phyloP scores from a whole-genome alignment of 2,797 vertebrate species.

The Eremophila alpestris region DNA sequence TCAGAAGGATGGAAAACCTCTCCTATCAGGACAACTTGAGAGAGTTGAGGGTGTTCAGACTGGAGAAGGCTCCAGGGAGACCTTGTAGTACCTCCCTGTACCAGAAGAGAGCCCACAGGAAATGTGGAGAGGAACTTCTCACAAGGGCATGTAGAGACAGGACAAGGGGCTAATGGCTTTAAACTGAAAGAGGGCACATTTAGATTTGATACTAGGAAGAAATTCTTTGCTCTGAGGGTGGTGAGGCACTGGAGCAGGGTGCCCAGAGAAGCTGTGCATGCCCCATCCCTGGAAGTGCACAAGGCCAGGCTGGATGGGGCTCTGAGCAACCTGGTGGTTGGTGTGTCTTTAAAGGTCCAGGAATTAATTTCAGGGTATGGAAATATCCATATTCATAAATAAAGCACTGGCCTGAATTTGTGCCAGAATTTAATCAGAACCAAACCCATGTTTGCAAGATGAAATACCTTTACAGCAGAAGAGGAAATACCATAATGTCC shows the following conservation, averaged over 20 bases:
- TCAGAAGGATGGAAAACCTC: background rate
- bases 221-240: background rate
- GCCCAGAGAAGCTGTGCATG: background rate
- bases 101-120: background rate
- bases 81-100: background rate
- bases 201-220: background rate
- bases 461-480: conserved; percentile 33
- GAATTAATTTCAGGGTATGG: background rate
- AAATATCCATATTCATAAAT: background rate
- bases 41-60: background rate
- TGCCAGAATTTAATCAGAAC: conserved; percentile 53
- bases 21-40: background rate
- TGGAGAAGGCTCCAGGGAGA: background rate
- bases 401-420: conserved; percentile 4
- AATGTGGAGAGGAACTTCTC: background rate
- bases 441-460: background rate
- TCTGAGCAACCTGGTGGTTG: background rate
- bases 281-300: background rate
- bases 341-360: background rate
- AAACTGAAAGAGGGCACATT: background rate
- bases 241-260: background rate
- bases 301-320: background rate
- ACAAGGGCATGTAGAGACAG: background rate
- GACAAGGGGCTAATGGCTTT: background rate
- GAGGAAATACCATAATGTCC: conserved; percentile 50